Base-by-base conservation (phyloP, 64 coral and sea anemone genomes). In the Montipora foliosa region DNA sequence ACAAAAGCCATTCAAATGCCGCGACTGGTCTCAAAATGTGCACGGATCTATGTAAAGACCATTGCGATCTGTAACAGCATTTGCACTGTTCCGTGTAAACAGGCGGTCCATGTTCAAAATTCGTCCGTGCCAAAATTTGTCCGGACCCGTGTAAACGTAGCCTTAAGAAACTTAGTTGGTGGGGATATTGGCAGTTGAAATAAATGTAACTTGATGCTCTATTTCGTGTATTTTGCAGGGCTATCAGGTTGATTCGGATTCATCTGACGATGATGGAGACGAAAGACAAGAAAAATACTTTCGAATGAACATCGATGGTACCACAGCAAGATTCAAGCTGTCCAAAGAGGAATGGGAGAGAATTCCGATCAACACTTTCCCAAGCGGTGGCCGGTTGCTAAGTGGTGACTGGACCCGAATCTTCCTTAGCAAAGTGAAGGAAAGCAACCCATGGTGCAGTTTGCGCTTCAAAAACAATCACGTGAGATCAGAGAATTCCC, bases 361-460 rank as follows among this genome's bases (percentile, higher is more conserved):
- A 51, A 86, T 86, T 51, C 82, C 82, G 10, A 86, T 86, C 29
- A 86, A 86, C 37, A 86, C 82, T 22, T 86, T 86, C 47, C 82
- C 82, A 5, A 86, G 82, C 64, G 82, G 82, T 50, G 82, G 82
- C 82, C 82, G 82, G 50, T 51, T 86, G 82, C 47, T 86, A 45
- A 86, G 82, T 86, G 82, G 82, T 1, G 82, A 86, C 82, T 86
- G 82, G 82, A 86, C 82, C 10, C 62, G 82, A 72, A 86, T 86
- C 62, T 86, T 86, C 9, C 82, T 86, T 19, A 67, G 45, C 62
- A 86, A 86, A 86, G 82, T 86, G 0, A 86, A 86, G 71, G 82
- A 86, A 71, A 86, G 82, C 82, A 86, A 86, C 66, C 82, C 82
- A 71, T 86, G 82, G 82, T 86, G 82, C 82, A 86, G 82, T 72